Conservation (phyloP, 2,113 vertebrate species). For the Aspidoscelis tigris region DNA sequence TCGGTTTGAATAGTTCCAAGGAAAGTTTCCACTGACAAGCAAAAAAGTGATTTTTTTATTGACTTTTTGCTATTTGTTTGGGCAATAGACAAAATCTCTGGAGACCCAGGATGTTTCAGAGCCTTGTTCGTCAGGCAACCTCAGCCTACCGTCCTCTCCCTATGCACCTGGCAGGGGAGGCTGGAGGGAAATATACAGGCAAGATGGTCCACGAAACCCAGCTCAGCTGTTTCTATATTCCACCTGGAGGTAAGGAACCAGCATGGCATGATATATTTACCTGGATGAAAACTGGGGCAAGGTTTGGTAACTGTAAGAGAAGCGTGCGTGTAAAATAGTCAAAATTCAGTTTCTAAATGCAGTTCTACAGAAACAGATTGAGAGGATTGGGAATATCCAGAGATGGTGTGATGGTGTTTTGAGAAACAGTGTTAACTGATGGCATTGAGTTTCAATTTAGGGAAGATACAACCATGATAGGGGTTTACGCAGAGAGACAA, state of each 20-base stretch:
- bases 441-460: background rate
- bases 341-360: constrained; percentile 28
- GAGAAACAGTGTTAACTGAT: background rate
- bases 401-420: background rate
- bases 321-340: background rate
- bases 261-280: background rate
- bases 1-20: constrained; percentile 23
- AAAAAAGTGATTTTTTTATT: constrained; percentile 25
- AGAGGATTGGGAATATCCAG: constrained; percentile 18
- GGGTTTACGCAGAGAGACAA: background rate
- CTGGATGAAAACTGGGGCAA: too few relatives aligned
- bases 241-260: constrained; percentile 89
- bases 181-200: constrained; percentile 85
- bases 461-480: constrained; percentile 3
- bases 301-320: background rate
- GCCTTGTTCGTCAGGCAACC: constrained; percentile 68
- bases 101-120: constrained; percentile 75
- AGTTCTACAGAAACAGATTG: background rate
- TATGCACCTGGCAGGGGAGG: constrained; percentile 78
- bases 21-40: constrained; percentile 16
- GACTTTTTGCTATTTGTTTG: background rate
- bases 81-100: constrained; percentile 28
- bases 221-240: constrained; percentile 84
- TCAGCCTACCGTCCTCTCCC: constrained; percentile 79
- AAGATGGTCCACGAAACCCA: constrained; percentile 88